A percentile compares a stretch with the other conserved stretches of the same genome.
phyloP scores from a whole-genome alignment of 2,888 invertebrate genomes.

The Pseudococcus jackbeardsleyi region DNA sequence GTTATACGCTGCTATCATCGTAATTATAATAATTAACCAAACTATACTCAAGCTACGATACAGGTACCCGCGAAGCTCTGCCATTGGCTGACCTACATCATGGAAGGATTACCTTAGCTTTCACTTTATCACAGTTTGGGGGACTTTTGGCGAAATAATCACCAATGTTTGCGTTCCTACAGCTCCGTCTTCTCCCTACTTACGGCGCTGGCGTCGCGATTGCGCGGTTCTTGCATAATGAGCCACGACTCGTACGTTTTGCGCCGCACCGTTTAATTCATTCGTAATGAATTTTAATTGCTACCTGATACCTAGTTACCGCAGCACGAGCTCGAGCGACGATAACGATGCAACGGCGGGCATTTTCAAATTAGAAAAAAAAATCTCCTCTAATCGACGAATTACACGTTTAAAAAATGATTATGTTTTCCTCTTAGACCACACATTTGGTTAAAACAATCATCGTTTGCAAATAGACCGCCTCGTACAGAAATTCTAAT shows the following conservation, averaged over 20 bases:
- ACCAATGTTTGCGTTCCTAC: constrained; percentile 41
- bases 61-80: neutral
- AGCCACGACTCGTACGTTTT: neutral
- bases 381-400: neutral
- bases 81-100: constrained; percentile 46
- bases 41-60: neutral
- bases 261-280: neutral
- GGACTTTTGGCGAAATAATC: constrained; percentile 52
- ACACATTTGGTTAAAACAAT: constrained; percentile 22
- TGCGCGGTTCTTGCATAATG: constrained; percentile 30
- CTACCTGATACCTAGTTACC: neutral
- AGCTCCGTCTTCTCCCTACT: constrained; percentile 18
- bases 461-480: constrained; percentile 34
- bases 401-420: constrained; percentile 28
- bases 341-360: neutral
- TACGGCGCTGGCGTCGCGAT: constrained; percentile 21
- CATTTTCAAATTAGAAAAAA: constrained; percentile 28
- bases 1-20: neutral
- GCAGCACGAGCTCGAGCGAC: neutral
- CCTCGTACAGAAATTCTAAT: constrained; percentile 25
- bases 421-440: neutral
- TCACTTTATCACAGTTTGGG: constrained; percentile 46
- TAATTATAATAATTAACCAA: constrained; percentile 39
- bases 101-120: constrained; percentile 40
- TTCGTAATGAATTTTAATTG: constrained; percentile 39